Base-by-base conservation (phyloP, 2,113 vertebrate genomes). In the Mastomys coucha region DNA sequence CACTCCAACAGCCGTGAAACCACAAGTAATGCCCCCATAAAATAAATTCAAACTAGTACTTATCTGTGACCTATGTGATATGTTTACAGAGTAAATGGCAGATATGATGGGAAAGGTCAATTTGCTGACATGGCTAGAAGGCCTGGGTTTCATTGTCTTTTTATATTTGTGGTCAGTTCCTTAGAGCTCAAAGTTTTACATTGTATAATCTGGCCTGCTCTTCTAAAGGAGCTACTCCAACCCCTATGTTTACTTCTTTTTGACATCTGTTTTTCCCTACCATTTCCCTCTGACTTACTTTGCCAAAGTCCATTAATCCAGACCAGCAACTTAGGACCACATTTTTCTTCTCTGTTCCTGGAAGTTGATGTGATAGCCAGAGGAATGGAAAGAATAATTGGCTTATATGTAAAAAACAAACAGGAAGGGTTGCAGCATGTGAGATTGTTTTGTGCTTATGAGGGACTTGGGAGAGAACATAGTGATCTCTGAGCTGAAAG, bases 21-120 rank as follows among this genome's bases (percentile, higher is more conserved):
- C 80, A 90, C 49, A 90, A 1, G 88, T 87, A 96, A 93, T 94
- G 78, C 72, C 85, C 58, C 77, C 24, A n/a, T 78, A 87, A 80
- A 39, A 81, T 73, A 95, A 82, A 93, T 4, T 88, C n/a, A 88
- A 28, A 67, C 51, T 63, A 86, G 45, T 5, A 42, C 67, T 95
- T 72, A 42, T 19, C 39, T 82, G 26, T 88, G 95, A 70, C 67
- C 58, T 78, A 12, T 78, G 77, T 75, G 56, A 72, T 60, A 63
- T 14, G 31, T 31, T 12, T 69, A 16, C 28, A 56, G 24, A 76
- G 45, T 91, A 94, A 94, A 94, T 49, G 88, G 12, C n/a, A 69
- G 39, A 75, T 78, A 53, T 12, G 77, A 63, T 63, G 93, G 39
- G 49, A 90, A 93, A 95, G 78, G 89, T 95, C 95, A 96, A 0